A percentile compares a stretch with the other conserved stretches of the same genome.
These are phyloP conservation scores for Ichneumoninae sp. DNA, from an alignment of 2,888 invertebrate species.

Conservation along the genomic window DNA sequence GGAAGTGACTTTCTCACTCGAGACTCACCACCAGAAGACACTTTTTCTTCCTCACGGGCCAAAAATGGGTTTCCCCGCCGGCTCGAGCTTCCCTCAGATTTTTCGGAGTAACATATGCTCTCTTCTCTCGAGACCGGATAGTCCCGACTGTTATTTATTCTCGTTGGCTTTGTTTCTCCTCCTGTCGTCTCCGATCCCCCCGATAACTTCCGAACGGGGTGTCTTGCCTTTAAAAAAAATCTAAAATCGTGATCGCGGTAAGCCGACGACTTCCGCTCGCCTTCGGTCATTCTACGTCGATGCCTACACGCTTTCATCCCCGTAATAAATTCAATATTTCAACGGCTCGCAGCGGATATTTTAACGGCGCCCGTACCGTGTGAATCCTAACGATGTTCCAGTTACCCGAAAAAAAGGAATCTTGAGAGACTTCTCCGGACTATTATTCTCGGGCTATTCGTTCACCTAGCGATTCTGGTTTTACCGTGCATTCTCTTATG, in stretches of 20 bases:
- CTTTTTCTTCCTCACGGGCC: background rate
- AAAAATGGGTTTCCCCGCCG: background rate
- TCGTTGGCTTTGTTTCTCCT: background rate
- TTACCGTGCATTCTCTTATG: slow-evolving; percentile 18
- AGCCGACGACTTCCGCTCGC: slow-evolving; percentile 38
- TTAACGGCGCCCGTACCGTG: slow-evolving; percentile 30
- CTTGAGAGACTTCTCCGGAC: slow-evolving; percentile 37
- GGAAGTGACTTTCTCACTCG: slow-evolving; percentile 58
- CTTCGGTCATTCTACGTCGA: slow-evolving; percentile 12
- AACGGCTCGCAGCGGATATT: background rate
- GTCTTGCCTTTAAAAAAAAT: background rate
- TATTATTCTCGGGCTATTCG: slow-evolving; percentile 52
- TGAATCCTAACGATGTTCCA: slow-evolving; percentile 39
- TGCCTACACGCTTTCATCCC: background rate
- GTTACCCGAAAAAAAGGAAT: slow-evolving; percentile 25
- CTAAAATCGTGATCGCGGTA: slow-evolving; percentile 45
- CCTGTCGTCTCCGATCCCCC: background rate
- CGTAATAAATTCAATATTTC: slow-evolving; percentile 1
- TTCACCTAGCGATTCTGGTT: slow-evolving; percentile 51
- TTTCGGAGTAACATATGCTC: slow-evolving; percentile 49
- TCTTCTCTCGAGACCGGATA: slow-evolving; percentile 34
- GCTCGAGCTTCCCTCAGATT: slow-evolving; percentile 8
- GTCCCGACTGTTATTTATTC: slow-evolving; percentile 24
- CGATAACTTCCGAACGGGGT: background rate
- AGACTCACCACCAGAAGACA: slow-evolving; percentile 17